Conservation (phyloP, 2,113 vertebrate species). For the Mesoclemmys tuberculata region DNA sequence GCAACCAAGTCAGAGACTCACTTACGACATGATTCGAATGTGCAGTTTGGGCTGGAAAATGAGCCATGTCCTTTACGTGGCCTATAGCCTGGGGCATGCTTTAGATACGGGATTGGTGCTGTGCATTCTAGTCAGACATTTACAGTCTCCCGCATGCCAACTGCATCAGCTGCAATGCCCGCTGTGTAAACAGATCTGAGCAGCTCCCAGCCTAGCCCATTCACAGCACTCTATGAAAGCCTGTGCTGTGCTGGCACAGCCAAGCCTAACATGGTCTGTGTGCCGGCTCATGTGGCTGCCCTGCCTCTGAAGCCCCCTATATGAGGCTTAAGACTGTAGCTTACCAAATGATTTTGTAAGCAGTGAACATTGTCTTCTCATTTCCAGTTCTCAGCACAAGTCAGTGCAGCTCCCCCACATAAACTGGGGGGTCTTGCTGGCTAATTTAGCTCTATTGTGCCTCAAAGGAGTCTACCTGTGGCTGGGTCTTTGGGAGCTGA, state of each 20-base stretch:
- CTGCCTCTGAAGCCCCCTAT: background rate
- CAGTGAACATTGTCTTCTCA: background rate
- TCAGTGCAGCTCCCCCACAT: background rate
- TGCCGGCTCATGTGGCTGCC: background rate
- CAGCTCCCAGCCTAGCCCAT: background rate
- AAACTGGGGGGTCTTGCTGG: background rate
- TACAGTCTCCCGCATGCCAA: background rate
- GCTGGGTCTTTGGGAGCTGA: no score
- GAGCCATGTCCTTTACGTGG: background rate
- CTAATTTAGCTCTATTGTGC: background rate
- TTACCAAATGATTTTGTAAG: background rate
- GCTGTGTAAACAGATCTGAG: background rate
- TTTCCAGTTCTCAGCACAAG: background rate
- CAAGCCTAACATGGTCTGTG: background rate
- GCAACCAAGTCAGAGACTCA: background rate
- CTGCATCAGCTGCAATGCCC: background rate
- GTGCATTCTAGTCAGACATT: background rate
- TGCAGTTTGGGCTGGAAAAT: background rate
- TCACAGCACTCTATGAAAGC: background rate
- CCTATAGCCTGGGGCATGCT: background rate
- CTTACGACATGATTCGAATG: background rate
- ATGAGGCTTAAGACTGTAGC: background rate
- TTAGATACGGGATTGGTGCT: background rate
- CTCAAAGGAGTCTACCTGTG: background rate
- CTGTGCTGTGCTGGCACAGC: background rate